Evolutionary conservation across 2,888 invertebrate species (phyloP).

Genomic region (Tipula unca): DNA sequence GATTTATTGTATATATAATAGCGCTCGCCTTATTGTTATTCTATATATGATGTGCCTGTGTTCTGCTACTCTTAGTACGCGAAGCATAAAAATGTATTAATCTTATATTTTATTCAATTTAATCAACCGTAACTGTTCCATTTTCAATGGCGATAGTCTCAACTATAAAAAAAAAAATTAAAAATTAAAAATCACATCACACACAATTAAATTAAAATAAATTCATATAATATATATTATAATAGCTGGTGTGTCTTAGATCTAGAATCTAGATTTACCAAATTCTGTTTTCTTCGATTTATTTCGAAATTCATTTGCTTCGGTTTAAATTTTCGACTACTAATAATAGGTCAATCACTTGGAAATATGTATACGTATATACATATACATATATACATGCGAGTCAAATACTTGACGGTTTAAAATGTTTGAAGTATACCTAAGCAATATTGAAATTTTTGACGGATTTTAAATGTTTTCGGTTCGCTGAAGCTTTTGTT

Average conservation of each 20-base stretch:
- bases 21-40: not conserved
- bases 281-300: not conserved
- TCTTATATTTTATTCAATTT: not conserved
- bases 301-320: not conserved
- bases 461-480: not conserved
- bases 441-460: not conserved
- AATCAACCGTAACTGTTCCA: not conserved
- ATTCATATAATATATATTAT: too few species aligned
- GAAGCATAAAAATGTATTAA: not conserved
- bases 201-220: not conserved
- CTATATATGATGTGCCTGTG: too few species aligned
- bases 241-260: not conserved
- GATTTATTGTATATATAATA: not conserved
- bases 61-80: not conserved
- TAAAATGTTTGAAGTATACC: not conserved
- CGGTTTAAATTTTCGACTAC: not conserved
- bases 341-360: not conserved
- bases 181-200: not conserved
- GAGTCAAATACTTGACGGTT: not conserved
- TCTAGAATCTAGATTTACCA: not conserved
- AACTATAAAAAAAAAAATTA: too few species aligned
- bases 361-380: not conserved
- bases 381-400: too few species aligned
- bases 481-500: not conserved
- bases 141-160: not conserved